Evolutionary conservation across 2,888 invertebrate genomes (phyloP), one percentile per base, ranked within the genome.

Genomic region (Tenthredo livida): DNA sequence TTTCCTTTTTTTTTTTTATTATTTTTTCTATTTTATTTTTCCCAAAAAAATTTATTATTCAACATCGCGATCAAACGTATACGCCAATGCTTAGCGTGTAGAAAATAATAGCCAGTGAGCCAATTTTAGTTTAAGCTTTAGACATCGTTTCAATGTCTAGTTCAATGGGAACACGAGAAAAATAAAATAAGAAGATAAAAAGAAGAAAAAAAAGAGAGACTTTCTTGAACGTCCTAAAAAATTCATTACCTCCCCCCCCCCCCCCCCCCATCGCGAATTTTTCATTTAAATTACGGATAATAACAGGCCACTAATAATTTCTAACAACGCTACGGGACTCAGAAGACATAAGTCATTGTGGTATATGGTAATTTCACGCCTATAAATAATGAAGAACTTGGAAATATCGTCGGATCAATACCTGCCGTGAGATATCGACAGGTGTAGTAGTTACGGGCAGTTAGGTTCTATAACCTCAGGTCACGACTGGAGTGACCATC

Each of bases 391-490:
- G 12, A 25, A 80, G 40, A 47, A 33, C 12, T 29, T 77, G 77
- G 61, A 80, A 29, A 58, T 37, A 67, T 40, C 6, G 61, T 58
- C 25, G 43, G 65, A 78, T 80, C 67, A 47, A 83, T 65, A 83
- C 78, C 67, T 25, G 50, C 33, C 70, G 83, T 83, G 83, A n/a
- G 83, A 83, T 29, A 65, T 67, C 37, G 47, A n/a, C 83, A 83
- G 83, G 67, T 65, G 83, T 70, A 5, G 67, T 29, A 5, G 67
- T 29, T 50, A 67, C 33, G 43, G 67, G 43, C 43, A 47, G 83
- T n/a, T 43, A 70, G 70, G 33, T 47, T 83, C 47, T 67, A 67
- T 67, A 70, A 83, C 83, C 83, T 70, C 17, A 47, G 83, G 65
- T 83, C 47, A 37, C 47, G 43, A 65, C 37, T 65, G 21, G 2